Conservation (phyloP, 2,888 invertebrate genomes). For the Lycophotia porphyrea region DNA sequence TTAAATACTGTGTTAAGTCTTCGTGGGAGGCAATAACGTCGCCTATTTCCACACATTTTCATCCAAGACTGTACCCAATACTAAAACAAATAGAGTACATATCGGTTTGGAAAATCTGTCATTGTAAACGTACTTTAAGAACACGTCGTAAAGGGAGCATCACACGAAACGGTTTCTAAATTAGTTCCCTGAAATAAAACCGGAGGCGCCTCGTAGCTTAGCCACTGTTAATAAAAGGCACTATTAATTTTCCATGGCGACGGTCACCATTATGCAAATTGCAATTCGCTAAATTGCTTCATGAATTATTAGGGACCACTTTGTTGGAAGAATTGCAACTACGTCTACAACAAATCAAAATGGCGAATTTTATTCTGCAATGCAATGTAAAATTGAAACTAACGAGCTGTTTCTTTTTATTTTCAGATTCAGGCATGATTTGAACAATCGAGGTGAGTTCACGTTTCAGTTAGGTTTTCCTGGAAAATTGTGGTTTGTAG, state of each 20-base stretch:
- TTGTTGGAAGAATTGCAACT: conserved; percentile 47
- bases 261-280: conserved; percentile 66
- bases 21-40: too few relatives aligned
- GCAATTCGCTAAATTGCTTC: conserved; percentile 65
- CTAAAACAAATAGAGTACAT: neutral
- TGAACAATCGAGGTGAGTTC: conserved; percentile 65
- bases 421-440: conserved; percentile 71
- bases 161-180: conserved; percentile 29
- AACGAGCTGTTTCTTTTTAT: conserved; percentile 39
- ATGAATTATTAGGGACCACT: conserved; percentile 52
- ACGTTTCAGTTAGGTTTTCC: conserved; percentile 1
- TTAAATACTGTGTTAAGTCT: too few relatives aligned
- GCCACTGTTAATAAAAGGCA: conserved; percentile 53
- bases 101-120: neutral
- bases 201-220: conserved; percentile 22
- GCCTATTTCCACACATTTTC: neutral
- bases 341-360: conserved; percentile 36
- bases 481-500: neutral
- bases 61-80: neutral
- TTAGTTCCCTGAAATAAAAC: conserved; percentile 47
- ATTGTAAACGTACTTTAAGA: neutral
- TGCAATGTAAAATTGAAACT: conserved; percentile 27
- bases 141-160: neutral
- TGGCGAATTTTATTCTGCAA: conserved; percentile 29
- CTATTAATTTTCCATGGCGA: conserved; percentile 60